Percentiles rank a stretch among this genome's conserved stretches.
phyloP scores from a whole-genome alignment of 2,797 vertebrate species.

The Mionectes olivaceus region DNA sequence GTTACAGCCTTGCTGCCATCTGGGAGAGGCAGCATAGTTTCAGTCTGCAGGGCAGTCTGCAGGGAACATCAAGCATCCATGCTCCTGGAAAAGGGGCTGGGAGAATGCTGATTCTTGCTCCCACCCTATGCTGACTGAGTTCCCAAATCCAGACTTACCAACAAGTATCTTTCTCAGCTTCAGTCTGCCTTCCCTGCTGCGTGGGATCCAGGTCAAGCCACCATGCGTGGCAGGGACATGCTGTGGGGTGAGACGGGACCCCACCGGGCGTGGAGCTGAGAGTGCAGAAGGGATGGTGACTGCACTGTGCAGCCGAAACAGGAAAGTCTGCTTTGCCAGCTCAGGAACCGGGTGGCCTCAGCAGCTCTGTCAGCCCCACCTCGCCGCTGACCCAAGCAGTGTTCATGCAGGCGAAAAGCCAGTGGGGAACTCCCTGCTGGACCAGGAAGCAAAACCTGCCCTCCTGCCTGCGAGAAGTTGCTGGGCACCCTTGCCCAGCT shows the following conservation, averaged over 20 bases:
- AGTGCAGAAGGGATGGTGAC: neutral
- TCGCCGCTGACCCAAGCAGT: neutral
- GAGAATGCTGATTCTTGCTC: neutral
- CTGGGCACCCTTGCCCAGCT: neutral
- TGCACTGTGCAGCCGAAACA: neutral
- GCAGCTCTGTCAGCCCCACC: neutral
- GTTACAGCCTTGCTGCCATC: neutral
- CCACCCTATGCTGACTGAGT: neutral
- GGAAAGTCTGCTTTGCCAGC: constrained; percentile 65
- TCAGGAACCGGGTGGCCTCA: constrained; percentile 3
- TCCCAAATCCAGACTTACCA: constrained; percentile 23
- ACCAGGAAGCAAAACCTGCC: constrained; percentile 44
- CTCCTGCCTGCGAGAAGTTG: neutral
- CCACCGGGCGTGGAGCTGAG: rapidly evolving
- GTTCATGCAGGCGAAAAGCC: constrained; percentile 13
- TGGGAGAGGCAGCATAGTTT: neutral
- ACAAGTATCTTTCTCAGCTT: neutral
- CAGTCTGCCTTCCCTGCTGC: neutral
- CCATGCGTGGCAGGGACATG: rapidly evolving
- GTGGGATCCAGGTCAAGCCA: neutral
- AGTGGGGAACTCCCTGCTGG: constrained; percentile 38
- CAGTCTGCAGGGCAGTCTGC: neutral
- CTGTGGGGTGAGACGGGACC: neutral
- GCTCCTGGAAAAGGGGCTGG: neutral
- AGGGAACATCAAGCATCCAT: rapidly evolving